Evolutionary conservation across 2,113 vertebrate species (phyloP).

Genomic region (Apodemus sylvaticus): DNA sequence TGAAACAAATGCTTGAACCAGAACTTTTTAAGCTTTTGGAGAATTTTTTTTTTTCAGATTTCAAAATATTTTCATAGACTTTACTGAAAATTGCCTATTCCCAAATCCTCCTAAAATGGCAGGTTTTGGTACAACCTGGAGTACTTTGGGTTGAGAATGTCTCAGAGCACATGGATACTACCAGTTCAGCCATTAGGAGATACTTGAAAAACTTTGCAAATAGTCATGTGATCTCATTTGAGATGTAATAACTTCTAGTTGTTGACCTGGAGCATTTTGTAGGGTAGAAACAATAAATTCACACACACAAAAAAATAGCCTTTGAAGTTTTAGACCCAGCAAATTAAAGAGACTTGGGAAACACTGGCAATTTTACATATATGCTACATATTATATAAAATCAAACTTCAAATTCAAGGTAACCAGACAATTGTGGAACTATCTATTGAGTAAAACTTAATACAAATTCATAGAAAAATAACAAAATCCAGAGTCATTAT

Average conservation of each 20-base stretch:
- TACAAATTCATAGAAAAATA: neutral
- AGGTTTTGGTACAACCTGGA: neutral
- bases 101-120: neutral
- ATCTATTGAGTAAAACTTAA: neutral
- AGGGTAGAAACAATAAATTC: neutral
- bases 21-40: neutral
- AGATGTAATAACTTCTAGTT: neutral
- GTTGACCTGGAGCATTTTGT: neutral
- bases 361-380: neutral
- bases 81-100: neutral
- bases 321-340: neutral
- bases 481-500: neutral
- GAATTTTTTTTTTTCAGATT: neutral
- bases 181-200: neutral
- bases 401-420: neutral
- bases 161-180: neutral
- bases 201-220: neutral
- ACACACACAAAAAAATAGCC: neutral
- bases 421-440: neutral
- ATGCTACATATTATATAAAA: neutral
- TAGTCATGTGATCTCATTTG: neutral
- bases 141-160: neutral
- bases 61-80: neutral
- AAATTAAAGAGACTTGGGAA: neutral
- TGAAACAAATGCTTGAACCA: neutral